These are phyloP conservation scores for Myxocyprinus asiaticus DNA, from an alignment of 2,113 vertebrate genomes.

Conservation along the genomic window DNA sequence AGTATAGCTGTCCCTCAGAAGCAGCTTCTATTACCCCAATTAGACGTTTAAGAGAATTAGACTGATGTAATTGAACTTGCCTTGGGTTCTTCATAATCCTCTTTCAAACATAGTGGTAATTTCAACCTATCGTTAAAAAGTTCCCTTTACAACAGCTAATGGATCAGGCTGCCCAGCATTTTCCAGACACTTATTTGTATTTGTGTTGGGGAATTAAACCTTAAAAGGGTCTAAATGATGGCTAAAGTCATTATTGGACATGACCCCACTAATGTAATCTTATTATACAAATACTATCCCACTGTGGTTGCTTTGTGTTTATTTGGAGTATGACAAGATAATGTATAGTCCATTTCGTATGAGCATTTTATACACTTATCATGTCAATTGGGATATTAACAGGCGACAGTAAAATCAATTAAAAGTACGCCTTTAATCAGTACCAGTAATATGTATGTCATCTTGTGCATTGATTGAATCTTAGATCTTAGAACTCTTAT, in stretches of 20 bases:
- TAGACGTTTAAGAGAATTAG: slow-evolving; percentile 53
- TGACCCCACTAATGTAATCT: slow-evolving; percentile 58
- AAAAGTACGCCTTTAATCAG: slow-evolving; percentile 36
- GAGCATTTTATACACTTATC: slow-evolving; percentile 29
- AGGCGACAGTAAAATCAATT: slow-evolving; percentile 37
- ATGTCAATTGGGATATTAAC: slow-evolving; percentile 38
- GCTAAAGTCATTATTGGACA: slow-evolving; percentile 63
- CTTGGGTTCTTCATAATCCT: slow-evolving; percentile 58
- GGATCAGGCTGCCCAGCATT: slow-evolving; percentile 57
- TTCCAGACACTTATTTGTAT: slow-evolving; percentile 69
- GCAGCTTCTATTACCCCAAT: slow-evolving; percentile 44
- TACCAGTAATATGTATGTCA: slow-evolving; percentile 33
- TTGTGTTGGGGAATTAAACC: slow-evolving; percentile 56
- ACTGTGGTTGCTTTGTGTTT: slow-evolving; percentile 28
- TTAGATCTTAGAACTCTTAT: slow-evolving; percentile 24
- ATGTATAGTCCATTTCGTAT: slow-evolving; percentile 30
- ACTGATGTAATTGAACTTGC: slow-evolving; percentile 62
- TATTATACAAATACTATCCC: slow-evolving; percentile 22
- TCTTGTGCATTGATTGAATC: slow-evolving; percentile 43
- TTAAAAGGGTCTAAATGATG: slow-evolving; percentile 41
- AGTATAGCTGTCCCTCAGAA: slow-evolving; percentile 43
- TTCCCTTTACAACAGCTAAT: slow-evolving; percentile 66
- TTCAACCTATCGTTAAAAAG: slow-evolving; percentile 46
- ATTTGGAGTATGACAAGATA: slow-evolving; percentile 4
- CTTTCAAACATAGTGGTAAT: slow-evolving; percentile 40